These are phyloP conservation scores for Nesidiocoris tenuis DNA, from an alignment of 2,888 invertebrate genomes.

Conservation along the genomic window DNA sequence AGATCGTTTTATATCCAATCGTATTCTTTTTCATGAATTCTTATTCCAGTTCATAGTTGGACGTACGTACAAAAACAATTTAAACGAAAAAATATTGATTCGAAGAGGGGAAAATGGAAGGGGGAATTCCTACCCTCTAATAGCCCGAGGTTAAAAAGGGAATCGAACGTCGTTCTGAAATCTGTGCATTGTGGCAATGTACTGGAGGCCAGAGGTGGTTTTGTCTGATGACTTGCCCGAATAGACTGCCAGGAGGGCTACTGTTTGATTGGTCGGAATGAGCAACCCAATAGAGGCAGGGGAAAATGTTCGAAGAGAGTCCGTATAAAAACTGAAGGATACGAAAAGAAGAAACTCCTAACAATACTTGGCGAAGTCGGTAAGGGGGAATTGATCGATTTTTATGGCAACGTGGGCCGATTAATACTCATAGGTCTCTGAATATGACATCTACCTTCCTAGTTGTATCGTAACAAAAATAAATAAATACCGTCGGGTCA, in stretches of 20 bases:
- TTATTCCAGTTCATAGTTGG: no score
- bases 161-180: background rate
- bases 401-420: background rate
- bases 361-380: background rate
- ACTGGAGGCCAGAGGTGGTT: background rate
- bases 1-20: no score
- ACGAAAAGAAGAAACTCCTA: background rate
- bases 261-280: background rate
- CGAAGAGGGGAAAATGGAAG: background rate
- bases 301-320: background rate
- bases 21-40: no score
- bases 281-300: background rate
- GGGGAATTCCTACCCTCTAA: background rate
- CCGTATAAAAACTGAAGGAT: background rate
- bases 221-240: background rate
- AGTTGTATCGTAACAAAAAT: no score
- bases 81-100: background rate
- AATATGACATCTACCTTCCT: no score
- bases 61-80: background rate
- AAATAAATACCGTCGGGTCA: no score
- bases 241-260: background rate
- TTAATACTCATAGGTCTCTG: no score
- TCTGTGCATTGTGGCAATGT: background rate
- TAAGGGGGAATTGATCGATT: background rate
- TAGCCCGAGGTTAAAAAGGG: background rate